Conservation (phyloP, 92 coral and sea anemone species). For the Actinernus sp. region DNA sequence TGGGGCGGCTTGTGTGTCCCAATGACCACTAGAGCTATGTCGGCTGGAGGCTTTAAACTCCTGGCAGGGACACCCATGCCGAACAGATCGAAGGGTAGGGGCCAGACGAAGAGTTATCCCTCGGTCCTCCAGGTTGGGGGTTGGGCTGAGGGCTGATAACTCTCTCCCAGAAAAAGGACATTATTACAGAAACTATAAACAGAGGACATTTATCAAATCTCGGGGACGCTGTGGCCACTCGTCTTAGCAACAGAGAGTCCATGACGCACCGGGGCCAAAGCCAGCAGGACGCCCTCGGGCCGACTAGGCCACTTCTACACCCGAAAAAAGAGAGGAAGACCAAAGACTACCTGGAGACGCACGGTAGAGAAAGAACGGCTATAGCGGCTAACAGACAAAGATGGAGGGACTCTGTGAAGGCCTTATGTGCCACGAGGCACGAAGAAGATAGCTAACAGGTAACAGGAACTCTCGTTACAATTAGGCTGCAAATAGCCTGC, state of each 20-base stretch:
- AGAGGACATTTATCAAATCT: neutral
- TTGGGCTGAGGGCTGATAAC: slow-evolving; percentile 19
- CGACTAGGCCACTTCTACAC: too few relatives aligned
- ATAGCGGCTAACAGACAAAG: too few relatives aligned
- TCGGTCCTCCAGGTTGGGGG: slow-evolving; percentile 21
- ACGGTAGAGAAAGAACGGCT: too few relatives aligned
- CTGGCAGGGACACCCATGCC: slow-evolving; percentile 55
- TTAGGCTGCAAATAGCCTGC: too few relatives aligned
- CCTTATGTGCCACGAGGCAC: too few relatives aligned
- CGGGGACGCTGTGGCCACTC: neutral
- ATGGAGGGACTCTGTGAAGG: too few relatives aligned
- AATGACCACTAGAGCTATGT: slow-evolving; percentile 24
- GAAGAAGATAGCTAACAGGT: too few relatives aligned
- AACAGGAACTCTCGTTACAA: too few relatives aligned
- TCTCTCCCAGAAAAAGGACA: slow-evolving; percentile 8
- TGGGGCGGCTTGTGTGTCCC: slow-evolving; percentile 32
- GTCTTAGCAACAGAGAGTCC: too few relatives aligned
- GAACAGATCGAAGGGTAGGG: slow-evolving; percentile 45
- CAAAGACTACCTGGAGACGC: too few relatives aligned
- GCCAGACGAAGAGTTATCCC: slow-evolving; percentile 16
- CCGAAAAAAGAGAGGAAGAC: too few relatives aligned
- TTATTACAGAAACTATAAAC: slow-evolving; percentile 21
- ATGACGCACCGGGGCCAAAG: neutral
- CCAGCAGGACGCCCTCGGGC: neutral
- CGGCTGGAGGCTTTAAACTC: slow-evolving; percentile 32